Conservation (phyloP, 2,113 vertebrate species). For the Halcyon senegalensis region DNA sequence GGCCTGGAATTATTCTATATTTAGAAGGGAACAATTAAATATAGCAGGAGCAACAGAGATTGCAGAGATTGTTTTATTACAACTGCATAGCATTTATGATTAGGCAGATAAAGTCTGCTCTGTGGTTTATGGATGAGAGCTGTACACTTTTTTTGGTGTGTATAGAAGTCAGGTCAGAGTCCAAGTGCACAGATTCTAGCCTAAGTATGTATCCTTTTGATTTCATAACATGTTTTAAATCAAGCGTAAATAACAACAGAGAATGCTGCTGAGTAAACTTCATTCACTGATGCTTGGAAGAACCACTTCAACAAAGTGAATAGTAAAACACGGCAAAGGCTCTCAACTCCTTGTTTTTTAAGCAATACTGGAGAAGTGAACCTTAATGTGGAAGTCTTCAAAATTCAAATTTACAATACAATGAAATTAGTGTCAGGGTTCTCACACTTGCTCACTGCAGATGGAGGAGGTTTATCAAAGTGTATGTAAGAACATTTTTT, state of each 20-base stretch:
- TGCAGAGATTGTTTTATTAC: not conserved
- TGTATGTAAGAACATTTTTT: not conserved
- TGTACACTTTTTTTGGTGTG: not conserved
- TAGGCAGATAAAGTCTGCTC: not conserved
- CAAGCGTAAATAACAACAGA: not conserved
- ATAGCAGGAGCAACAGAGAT: not conserved
- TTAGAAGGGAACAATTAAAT: conserved; percentile 22
- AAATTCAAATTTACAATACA: not conserved
- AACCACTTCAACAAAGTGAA: not conserved
- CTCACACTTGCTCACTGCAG: not conserved
- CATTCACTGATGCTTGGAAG: not conserved
- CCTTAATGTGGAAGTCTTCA: not conserved
- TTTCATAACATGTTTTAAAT: not conserved
- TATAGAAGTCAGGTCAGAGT: not conserved
- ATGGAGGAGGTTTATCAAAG: not conserved
- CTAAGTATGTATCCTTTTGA: not conserved
- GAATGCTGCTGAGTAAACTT: not conserved
- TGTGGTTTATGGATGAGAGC: not conserved
- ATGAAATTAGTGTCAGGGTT: not conserved
- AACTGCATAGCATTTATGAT: not conserved
- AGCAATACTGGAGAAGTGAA: not conserved
- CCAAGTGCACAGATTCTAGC: not conserved
- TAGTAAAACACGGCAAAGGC: not conserved
- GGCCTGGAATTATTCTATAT: conserved; percentile 24
- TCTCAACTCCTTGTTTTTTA: not conserved